These are phyloP conservation scores for Drosophila mercatorum DNA, from an alignment of 2,888 invertebrate genomes.

Conservation along the genomic window DNA sequence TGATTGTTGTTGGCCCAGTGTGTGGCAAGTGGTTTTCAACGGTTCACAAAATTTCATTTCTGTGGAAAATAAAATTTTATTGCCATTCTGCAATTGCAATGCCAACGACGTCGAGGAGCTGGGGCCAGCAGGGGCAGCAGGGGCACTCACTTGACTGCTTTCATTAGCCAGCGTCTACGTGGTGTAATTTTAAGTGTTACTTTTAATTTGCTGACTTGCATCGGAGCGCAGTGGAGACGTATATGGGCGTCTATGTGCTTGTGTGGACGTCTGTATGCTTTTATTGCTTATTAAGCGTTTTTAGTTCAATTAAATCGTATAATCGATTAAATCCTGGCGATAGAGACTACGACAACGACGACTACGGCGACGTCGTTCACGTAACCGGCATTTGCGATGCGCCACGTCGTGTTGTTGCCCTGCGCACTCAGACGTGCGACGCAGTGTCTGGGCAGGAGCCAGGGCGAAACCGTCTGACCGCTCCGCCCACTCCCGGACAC, in stretches of 20 bases:
- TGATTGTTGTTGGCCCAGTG: constrained; percentile 36
- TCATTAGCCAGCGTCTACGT: constrained; percentile 74
- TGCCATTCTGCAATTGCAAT: constrained; percentile 58
- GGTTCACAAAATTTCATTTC: constrained; percentile 74
- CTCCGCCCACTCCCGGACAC: constrained; percentile 37
- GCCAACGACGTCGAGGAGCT: background rate
- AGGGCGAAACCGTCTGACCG: constrained; percentile 38
- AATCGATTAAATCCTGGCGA: constrained; percentile 71
- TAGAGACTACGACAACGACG: constrained; percentile 33
- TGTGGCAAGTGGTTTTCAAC: constrained; percentile 68
- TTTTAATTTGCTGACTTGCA: constrained; percentile 70
- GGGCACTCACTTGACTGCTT: constrained; percentile 43
- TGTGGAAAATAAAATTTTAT: constrained; percentile 75
- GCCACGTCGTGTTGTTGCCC: constrained; percentile 22
- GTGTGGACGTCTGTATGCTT: constrained; percentile 52
- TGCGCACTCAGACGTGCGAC: constrained; percentile 69
- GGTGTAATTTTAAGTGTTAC: constrained; percentile 76
- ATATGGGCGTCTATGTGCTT: constrained; percentile 14
- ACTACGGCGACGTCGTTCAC: constrained; percentile 26
- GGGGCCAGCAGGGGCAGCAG: background rate
- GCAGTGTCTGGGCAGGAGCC: constrained; percentile 59
- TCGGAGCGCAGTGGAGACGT: constrained; percentile 20
- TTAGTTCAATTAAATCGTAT: constrained; percentile 78
- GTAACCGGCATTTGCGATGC: constrained; percentile 26
- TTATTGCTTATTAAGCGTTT: constrained; percentile 78